phyloP scores from a whole-genome alignment of 2,797 vertebrate species.

The Lithobates sylvaticus region DNA sequence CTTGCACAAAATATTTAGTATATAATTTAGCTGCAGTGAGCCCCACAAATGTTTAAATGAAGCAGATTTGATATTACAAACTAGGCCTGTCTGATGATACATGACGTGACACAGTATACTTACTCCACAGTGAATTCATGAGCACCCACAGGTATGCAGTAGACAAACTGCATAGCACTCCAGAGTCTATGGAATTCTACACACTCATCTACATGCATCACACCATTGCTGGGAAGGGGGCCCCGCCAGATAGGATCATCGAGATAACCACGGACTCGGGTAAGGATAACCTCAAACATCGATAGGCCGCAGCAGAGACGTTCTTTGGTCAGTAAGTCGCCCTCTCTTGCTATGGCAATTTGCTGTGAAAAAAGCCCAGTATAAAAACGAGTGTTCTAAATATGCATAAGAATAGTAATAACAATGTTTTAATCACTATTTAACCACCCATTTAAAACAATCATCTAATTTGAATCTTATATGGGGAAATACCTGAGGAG shows the following conservation, averaged over 20 bases:
- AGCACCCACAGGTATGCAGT: constrained; percentile 97
- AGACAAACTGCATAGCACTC: constrained; percentile 99
- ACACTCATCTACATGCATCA: constrained; percentile 98
- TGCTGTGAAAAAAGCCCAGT: constrained; percentile 77
- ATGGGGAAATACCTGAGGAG: constrained; percentile 88
- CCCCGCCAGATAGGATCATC: constrained; percentile 97
- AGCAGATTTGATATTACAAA: too few relatives aligned
- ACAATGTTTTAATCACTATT: too few relatives aligned
- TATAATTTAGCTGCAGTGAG: too few relatives aligned
- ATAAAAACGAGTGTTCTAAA: not conserved
- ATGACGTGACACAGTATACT: constrained; percentile 67
- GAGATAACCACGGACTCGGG: constrained; percentile 89
- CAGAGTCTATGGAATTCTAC: constrained; percentile 97
- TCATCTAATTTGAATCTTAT: not conserved
- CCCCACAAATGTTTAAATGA: too few relatives aligned
- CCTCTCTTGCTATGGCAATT: constrained; percentile 96
- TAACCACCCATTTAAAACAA: too few relatives aligned
- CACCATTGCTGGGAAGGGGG: constrained; percentile 94
- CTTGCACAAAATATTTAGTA: too few relatives aligned
- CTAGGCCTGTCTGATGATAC: not conserved
- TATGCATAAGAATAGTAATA: too few relatives aligned
- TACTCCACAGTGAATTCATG: constrained; percentile 99
- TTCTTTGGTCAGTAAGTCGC: constrained; percentile 96
- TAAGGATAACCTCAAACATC: constrained; percentile 98
- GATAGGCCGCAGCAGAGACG: constrained; percentile 96